Base-by-base conservation (phyloP, 2,888 invertebrate species). In the Sisyra nigra region DNA sequence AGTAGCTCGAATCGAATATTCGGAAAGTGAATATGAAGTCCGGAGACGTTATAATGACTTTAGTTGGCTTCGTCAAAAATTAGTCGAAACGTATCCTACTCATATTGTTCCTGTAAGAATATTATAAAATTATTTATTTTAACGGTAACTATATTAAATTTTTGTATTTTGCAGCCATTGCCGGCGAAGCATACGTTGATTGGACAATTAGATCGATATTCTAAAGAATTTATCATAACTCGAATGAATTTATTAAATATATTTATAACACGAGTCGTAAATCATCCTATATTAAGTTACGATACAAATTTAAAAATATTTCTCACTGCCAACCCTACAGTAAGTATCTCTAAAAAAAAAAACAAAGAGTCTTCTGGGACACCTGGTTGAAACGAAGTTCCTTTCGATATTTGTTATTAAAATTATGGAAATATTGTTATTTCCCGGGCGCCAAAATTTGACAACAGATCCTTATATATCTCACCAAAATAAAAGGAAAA, bases 21-120 rank as follows among this genome's bases (percentile, higher is more conserved):
- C 70, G 14, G 70, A 72, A 50, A 69, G 66, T 45, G 78, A 80
- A 51, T 78, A 74, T 52, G 57, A 73, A 41, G 80, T 79, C 7
- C 61, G 77, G 38, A 64, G 80, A 47, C 65, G 80, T 43, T 81
- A 80, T 57, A 80, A 78, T 61, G 81, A 81, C 57, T 81, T 81
- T 54, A 63, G 75, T 42, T 80, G 80, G 80, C 56, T 80, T 31
- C 59, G 76, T 46, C 74, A 76, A 49, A 72, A 72, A 52, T 59
- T 80, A 44, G 67, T 76, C 34, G 75, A 75, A 50, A 63, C 62
- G n/a, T 74, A 77, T 58, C 74, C 75, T 3, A 74, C 75, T 45
- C 76, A 74, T 52, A 69, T 80, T 46, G 69, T 80, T 48, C 79
- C 80, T 38, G 80, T 80, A 63, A 67, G 68, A 59, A 34, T 24